Base-by-base conservation (phyloP, 2,113 vertebrate species). In the Psophia crepitans region DNA sequence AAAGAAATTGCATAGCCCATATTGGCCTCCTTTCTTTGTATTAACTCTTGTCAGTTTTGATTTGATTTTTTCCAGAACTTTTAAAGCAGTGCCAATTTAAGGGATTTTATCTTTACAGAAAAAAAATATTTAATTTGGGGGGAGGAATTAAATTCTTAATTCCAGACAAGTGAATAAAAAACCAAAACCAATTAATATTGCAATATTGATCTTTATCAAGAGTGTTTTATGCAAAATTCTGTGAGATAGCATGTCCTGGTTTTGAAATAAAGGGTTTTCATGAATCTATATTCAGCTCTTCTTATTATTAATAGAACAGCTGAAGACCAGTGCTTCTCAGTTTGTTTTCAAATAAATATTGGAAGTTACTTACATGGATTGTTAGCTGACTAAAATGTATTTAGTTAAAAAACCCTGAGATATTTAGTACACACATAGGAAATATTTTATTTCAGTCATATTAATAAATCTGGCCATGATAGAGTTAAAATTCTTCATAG, bases 1-100 rank as follows among this genome's bases (percentile, higher is more conserved):
- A 95, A 95, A 60, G 15, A 85, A 79, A 97, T 96, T 97, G n/a
- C 74, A 85, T 66, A 92, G 79, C 27, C 41, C 49, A 74, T 48
- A 58, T 46, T 87, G 89, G 53, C 74, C 63, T 76, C 51, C 79
- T 96, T 97, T 95, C 90, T 96, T 97, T 96, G 64, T 73, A 95
- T 97, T 98, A 98, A 77, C 69, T 87, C 23, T 95, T 95, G 87
- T 96, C 98, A 96, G 77, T 96, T 98, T 97, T 92, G 91, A 97
- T 98, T 97, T 97, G 66, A 76, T 97, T 37, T 85, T 96, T 97
- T 95, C 86, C 65, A 73, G 56, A 90, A 76, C 49, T 12, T 96
- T 97, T 96, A 54, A 94, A 87, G 24, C 61, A 30, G 41, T 96
- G 32, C 44, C 57, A 95, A 30, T 14, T 44, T 89, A 46, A 70